phyloP scores from a whole-genome alignment of 1,140 invertebrate genomes.

The Patella vulgata region DNA sequence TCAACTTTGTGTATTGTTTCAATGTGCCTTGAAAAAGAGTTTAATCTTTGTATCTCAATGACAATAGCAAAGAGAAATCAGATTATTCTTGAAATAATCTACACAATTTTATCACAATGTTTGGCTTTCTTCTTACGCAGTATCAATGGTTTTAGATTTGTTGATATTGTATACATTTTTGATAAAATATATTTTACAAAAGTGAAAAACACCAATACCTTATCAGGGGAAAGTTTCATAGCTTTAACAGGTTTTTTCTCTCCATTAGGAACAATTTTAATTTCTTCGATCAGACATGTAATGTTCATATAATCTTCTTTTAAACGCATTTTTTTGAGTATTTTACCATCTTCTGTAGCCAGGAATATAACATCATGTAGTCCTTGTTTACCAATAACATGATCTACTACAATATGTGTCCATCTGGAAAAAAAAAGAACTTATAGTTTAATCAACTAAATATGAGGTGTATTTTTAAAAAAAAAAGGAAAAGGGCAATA shows the following conservation, averaged over 20 bases:
- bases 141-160: not conserved
- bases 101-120: too few species aligned
- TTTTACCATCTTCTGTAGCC: constrained; percentile 77
- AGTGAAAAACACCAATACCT: constrained; percentile 68
- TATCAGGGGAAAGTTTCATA: constrained; percentile 83
- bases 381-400: constrained; percentile 75
- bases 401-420: constrained; percentile 83
- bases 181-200: not conserved
- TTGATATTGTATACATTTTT: not conserved
- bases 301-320: constrained; percentile 70
- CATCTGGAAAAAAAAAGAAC: constrained; percentile 66
- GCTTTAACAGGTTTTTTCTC: constrained; percentile 72
- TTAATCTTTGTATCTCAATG: not conserved
- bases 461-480: not conserved
- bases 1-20: not conserved
- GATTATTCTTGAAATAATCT: too few species aligned
- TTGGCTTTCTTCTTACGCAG: not conserved
- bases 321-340: constrained; percentile 85
- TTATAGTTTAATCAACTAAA: not conserved
- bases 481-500: constrained; percentile 1
- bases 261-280: constrained; percentile 75
- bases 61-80: too few species aligned
- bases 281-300: constrained; percentile 87
- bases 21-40: not conserved
- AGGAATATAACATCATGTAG: constrained; percentile 72